Percentiles rank a stretch among this genome's conserved stretches.
phyloP scores from a whole-genome alignment of 2,797 vertebrate species.

The Tapera naevia region DNA sequence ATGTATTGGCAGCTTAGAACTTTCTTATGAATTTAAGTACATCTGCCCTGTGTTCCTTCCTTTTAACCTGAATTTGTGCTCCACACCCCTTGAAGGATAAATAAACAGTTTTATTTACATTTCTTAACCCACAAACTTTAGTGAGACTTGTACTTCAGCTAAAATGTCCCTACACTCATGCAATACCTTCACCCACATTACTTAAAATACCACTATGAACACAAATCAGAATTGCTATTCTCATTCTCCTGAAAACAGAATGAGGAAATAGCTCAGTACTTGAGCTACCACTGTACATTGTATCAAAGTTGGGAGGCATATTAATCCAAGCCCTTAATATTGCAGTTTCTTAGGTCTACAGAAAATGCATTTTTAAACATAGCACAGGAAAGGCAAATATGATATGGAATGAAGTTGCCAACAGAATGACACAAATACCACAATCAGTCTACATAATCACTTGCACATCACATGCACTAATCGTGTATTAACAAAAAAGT shows the following conservation, averaged over 20 bases:
- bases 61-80: neutral
- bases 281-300: neutral
- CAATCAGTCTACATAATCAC: neutral
- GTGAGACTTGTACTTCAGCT: neutral
- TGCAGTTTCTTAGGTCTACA: neutral
- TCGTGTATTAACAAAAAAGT: neutral
- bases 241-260: neutral
- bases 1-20: neutral
- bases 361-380: neutral
- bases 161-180: neutral
- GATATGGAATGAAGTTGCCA: neutral
- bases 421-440: neutral
- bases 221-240: neutral
- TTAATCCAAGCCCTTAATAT: neutral
- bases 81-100: neutral
- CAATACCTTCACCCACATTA: neutral
- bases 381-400: neutral
- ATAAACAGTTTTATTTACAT: neutral
- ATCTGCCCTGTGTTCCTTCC: neutral
- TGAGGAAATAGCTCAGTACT: neutral
- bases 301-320: neutral
- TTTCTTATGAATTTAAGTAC: neutral
- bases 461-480: neutral
- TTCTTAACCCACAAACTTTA: neutral
- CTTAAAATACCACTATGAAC: neutral